Percentiles rank a stretch among this genome's conserved stretches.
phyloP scores from a whole-genome alignment of 2,888 invertebrate species.

The Timema cristinae region DNA sequence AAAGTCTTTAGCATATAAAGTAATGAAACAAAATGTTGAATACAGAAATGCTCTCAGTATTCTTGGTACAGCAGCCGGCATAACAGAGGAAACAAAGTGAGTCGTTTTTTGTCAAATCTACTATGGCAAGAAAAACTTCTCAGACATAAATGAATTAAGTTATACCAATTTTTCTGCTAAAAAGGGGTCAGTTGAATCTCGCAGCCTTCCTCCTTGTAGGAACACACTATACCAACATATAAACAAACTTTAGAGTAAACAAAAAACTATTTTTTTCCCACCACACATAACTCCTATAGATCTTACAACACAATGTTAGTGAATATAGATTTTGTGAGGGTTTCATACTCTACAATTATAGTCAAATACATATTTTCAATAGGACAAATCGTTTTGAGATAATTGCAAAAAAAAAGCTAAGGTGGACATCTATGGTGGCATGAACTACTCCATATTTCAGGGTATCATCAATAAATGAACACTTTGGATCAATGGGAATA shows the following conservation, averaged over 20 bases:
- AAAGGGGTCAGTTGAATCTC: conserved; percentile 3
- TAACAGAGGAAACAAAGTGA: background rate
- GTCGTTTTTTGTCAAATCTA: background rate
- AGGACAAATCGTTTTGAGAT: background rate
- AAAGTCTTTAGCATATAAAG: background rate
- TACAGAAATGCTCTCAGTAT: background rate
- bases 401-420: background rate
- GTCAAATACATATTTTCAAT: background rate
- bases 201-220: background rate
- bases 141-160: background rate
- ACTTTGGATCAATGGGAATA: background rate
- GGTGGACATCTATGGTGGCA: background rate
- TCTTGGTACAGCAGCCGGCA: background rate
- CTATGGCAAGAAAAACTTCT: background rate
- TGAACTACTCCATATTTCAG: background rate
- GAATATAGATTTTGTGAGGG: too few species aligned
- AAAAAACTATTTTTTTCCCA: background rate
- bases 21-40: background rate
- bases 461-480: conserved; percentile 1
- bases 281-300: too few species aligned
- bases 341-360: background rate
- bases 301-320: too few species aligned
- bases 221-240: background rate
- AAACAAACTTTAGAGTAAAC: background rate
- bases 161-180: background rate